Evolutionary conservation across 2,113 vertebrate genomes (phyloP).

Genomic region (Pseudorasbora parva): DNA sequence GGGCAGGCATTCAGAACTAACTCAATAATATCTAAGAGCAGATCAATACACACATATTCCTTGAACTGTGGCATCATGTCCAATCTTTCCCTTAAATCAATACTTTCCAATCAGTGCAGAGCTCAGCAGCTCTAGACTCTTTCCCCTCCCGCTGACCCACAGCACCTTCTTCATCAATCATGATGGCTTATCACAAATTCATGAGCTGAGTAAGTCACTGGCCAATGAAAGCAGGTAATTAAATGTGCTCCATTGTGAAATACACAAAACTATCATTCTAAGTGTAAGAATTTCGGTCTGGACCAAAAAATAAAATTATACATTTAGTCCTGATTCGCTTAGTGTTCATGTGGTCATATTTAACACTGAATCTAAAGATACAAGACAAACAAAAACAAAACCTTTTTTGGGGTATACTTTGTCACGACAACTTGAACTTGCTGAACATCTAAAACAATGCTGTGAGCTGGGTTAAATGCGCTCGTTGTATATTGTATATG

Average conservation of each 20-base stretch:
- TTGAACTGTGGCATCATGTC: slow-evolving; percentile 1
- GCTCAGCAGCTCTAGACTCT: slow-evolving; percentile 28
- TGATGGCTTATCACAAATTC: slow-evolving; percentile 41
- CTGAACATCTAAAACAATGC: too few relatives aligned
- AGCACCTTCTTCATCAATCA: slow-evolving; percentile 32
- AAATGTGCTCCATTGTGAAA: background rate
- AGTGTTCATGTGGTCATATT: too few relatives aligned
- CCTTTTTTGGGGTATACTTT: too few relatives aligned
- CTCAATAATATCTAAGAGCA: background rate
- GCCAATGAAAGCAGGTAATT: slow-evolving; percentile 25
- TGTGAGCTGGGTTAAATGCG: too few relatives aligned
- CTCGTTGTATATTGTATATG: too few relatives aligned
- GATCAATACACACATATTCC: slow-evolving; percentile 44
- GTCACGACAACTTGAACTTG: too few relatives aligned
- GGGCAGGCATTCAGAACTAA: background rate
- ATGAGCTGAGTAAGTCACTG: slow-evolving; percentile 41
- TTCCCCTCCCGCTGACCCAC: slow-evolving; percentile 8
- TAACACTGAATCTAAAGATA: too few relatives aligned
- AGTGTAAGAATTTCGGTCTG: background rate
- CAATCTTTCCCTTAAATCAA: slow-evolving; percentile 49
- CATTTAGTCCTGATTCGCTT: too few relatives aligned
- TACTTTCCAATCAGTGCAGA: slow-evolving; percentile 43
- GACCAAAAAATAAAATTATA: too few relatives aligned
- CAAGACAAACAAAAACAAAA: too few relatives aligned
- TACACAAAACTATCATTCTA: background rate